phyloP scores from a whole-genome alignment of 2,888 invertebrate species.

The Amphipoea oculea region DNA sequence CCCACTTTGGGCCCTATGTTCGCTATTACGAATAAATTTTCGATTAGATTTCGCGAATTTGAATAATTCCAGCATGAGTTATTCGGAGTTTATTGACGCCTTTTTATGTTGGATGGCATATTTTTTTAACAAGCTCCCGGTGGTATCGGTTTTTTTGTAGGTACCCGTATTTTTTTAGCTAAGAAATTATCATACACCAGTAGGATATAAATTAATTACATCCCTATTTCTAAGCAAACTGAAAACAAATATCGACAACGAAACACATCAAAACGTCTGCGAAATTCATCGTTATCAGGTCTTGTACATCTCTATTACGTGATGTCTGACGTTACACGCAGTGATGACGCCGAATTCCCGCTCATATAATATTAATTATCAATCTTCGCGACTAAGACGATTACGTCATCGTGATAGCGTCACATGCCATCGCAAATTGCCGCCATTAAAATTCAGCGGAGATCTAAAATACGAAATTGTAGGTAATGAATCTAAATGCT shows the following conservation, averaged over 20 bases:
- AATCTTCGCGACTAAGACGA: slow-evolving; percentile 69
- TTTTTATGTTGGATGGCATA: slow-evolving; percentile 57
- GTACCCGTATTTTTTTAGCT: not conserved
- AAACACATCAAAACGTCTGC: slow-evolving; percentile 18
- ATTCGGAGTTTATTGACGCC: slow-evolving; percentile 66
- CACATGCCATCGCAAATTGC: slow-evolving; percentile 80
- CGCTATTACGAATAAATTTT: slow-evolving; percentile 62
- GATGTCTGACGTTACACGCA: slow-evolving; percentile 25
- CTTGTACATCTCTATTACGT: slow-evolving; percentile 19
- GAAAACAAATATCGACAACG: not conserved
- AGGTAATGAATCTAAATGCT: slow-evolving; percentile 74
- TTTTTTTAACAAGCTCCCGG: slow-evolving; percentile 46
- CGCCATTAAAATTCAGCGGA: slow-evolving; percentile 80
- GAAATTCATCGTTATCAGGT: slow-evolving; percentile 10
- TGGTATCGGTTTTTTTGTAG: not conserved
- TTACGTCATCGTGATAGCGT: slow-evolving; percentile 76
- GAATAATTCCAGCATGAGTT: slow-evolving; percentile 62
- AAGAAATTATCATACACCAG: not conserved
- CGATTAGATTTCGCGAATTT: slow-evolving; percentile 67
- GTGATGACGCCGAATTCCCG: slow-evolving; percentile 32
- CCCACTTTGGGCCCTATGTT: slow-evolving; percentile 55
- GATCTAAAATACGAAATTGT: slow-evolving; percentile 80
- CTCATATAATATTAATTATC: slow-evolving; percentile 68
- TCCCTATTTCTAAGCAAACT: not conserved
- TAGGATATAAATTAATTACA: not conserved